A percentile compares a stretch with the other conserved stretches of the same genome.
phyloP scores from a whole-genome alignment of 2,797 vertebrate species.

The Sarcoramphus papa region DNA sequence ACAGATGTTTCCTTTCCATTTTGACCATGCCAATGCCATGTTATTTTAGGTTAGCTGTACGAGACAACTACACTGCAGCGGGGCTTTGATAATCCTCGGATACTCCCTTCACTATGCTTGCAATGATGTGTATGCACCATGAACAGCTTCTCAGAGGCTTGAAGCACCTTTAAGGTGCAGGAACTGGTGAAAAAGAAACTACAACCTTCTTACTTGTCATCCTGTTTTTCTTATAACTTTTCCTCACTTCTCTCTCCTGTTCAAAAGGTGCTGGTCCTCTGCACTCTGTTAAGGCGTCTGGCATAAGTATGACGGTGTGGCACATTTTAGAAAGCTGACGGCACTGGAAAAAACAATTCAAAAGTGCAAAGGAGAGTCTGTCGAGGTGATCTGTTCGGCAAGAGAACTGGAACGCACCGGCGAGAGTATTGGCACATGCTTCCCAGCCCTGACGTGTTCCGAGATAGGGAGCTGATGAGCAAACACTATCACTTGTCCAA shows the following conservation, averaged over 20 bases:
- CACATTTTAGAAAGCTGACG: conserved; percentile 11
- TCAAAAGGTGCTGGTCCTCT: not conserved
- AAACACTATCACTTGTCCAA: not conserved
- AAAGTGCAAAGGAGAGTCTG: not conserved
- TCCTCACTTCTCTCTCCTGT: not conserved
- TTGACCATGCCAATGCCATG: not conserved
- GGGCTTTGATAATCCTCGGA: not conserved
- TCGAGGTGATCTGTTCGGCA: not conserved
- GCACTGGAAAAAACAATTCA: conserved; percentile 27
- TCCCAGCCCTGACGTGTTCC: not conserved
- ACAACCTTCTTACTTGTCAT: not conserved
- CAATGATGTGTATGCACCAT: not conserved
- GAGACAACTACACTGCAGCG: not conserved
- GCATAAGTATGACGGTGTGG: not conserved
- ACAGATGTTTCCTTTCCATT: conserved; percentile 70
- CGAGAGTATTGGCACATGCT: not conserved
- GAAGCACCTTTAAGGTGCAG: not conserved
- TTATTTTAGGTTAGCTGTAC: conserved; percentile 37
- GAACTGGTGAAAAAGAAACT: not conserved
- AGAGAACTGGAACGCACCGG: not conserved
- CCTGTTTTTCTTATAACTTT: not conserved
- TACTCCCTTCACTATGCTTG: not conserved
- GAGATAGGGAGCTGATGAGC: conserved; percentile 34
- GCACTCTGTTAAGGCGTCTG: not conserved
- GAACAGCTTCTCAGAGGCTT: not conserved